A percentile compares a stretch with the other conserved stretches of the same genome.
Evolutionary conservation across 2,113 vertebrate species (phyloP).

Genomic region (Procavia capensis): DNA sequence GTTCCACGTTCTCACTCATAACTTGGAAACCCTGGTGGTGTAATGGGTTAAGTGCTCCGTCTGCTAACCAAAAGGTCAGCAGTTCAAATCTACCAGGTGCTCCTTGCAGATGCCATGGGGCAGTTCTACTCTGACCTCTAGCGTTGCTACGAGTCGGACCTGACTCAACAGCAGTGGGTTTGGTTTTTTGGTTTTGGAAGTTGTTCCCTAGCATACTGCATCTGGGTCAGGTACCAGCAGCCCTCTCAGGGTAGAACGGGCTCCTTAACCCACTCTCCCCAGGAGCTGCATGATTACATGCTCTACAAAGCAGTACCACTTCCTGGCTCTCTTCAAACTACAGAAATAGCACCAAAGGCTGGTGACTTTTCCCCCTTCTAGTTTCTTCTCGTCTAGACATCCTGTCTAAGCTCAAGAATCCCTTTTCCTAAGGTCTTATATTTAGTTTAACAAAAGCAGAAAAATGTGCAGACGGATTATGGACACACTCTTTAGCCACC

Average conservation of each 20-base stretch:
- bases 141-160: too few relatives aligned
- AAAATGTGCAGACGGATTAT: neutral
- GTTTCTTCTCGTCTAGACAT: neutral
- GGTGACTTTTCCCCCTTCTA: neutral
- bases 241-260: accelerated
- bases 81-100: too few relatives aligned
- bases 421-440: neutral
- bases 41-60: too few relatives aligned
- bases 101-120: too few relatives aligned
- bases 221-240: neutral
- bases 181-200: too few relatives aligned
- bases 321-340: neutral
- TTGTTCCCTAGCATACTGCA: neutral
- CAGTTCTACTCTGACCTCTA: too few relatives aligned
- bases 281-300: neutral
- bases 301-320: neutral
- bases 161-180: too few relatives aligned
- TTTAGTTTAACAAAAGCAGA: neutral
- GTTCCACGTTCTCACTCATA: accelerated
- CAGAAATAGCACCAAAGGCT: neutral
- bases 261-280: neutral
- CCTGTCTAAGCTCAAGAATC: neutral
- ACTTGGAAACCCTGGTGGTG: too few relatives aligned
- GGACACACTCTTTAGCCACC: neutral
- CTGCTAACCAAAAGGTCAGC: too few relatives aligned